Base-by-base conservation (phyloP, 2,113 vertebrate genomes). In the Gallinago paraguaiae region DNA sequence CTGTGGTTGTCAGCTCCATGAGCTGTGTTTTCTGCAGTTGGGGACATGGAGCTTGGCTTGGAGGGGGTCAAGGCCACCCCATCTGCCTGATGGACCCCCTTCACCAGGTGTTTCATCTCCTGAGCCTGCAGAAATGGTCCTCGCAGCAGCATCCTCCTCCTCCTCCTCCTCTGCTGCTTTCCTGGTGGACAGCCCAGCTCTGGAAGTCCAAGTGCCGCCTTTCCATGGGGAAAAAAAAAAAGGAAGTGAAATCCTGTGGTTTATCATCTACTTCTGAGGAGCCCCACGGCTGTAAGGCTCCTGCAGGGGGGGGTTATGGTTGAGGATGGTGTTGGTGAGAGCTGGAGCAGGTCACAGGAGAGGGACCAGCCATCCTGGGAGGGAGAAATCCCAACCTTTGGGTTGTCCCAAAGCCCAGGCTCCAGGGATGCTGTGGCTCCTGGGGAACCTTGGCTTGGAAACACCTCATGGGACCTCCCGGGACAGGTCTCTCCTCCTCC, bases 341-440 rank as follows among this genome's bases (percentile, higher is more conserved):
- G 35, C 45, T 46, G 67, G 60, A 30, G 24, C 23, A 43, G 67
- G 70, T 51, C 41, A 22, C 4, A 22, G 46, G 59, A 71, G 54
- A 67, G 30, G 27, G 24, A 50, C 50, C 17, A 1, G 31, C 53
- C 2, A 1, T 51, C 25, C 25, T 1, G 2, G 11, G 37, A 59
- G 15, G 46, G 46, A 27, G 50, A 45, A 59, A 22, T 13, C 57
- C 37, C 5, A 4, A 39, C 18, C 16, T 22, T 60, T 43, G n/a
- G n/a, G 18, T 25, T 59, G 31, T 35, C 56, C 59, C 53, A 3
- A 4, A 1, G 4, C 3, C 53, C 3, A 2, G 10, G 30, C 1
- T 1, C 59, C 76, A 17, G 79, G 83, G 84, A 45, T 74, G 75
- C 87, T 53, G 45, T 1, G 0, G 50, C 28, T 85, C 79, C 79